Percentiles rank a stretch among this genome's conserved stretches.
Evolutionary conservation across 2,888 invertebrate species (phyloP).

Genomic region (Cantharis nigra): DNA sequence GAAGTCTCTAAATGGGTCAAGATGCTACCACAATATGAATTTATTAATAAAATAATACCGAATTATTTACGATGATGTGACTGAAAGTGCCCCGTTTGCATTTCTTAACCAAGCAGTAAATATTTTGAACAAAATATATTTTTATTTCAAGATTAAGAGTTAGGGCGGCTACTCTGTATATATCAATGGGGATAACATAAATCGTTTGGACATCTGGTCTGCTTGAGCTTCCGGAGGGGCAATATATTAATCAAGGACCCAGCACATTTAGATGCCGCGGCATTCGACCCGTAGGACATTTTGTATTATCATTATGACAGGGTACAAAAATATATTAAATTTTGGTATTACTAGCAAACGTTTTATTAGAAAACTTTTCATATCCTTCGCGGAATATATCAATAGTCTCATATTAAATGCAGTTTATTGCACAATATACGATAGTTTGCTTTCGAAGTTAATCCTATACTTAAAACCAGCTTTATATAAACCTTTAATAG

Average conservation of each 20-base stretch:
- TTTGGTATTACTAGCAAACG: slow-evolving; percentile 26
- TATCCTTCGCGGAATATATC: background rate
- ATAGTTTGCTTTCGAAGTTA: background rate
- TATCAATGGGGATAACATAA: slow-evolving; percentile 39
- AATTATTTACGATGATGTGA: background rate
- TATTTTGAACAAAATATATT: slow-evolving; percentile 24
- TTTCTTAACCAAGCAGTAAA: slow-evolving; percentile 22
- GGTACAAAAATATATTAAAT: slow-evolving; percentile 41
- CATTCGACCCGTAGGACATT: slow-evolving; percentile 36
- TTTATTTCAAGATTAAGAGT: slow-evolving; percentile 19
- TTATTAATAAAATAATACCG: background rate
- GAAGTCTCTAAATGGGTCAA: background rate
- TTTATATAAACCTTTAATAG: background rate
- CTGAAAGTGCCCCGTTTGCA: background rate
- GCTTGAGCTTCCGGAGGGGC: slow-evolving; percentile 42
- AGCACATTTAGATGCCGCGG: slow-evolving; percentile 36
- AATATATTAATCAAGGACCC: slow-evolving; percentile 43
- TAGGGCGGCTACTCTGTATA: slow-evolving; percentile 31
- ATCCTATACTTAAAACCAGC: background rate
- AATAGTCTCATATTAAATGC: background rate
- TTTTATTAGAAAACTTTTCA: slow-evolving; percentile 11
- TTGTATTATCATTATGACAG: slow-evolving; percentile 39
- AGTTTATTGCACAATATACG: background rate
- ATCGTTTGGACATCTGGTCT: slow-evolving; percentile 44
- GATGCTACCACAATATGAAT: background rate